Percentiles rank a stretch among this genome's conserved stretches.
phyloP scores from a whole-genome alignment of 2,888 invertebrate species.

The Sarcophaga variegata region DNA sequence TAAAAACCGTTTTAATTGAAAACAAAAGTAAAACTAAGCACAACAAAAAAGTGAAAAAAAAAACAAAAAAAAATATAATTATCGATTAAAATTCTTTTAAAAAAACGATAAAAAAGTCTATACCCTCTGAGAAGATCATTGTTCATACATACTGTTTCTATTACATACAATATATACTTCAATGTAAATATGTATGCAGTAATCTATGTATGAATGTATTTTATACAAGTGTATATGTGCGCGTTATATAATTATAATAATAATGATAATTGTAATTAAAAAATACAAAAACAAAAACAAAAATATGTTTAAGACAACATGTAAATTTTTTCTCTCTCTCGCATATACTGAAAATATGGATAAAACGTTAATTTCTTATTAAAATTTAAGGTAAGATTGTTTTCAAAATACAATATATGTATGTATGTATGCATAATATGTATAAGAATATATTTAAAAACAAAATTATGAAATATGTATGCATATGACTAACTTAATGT shows the following conservation, averaged over 20 bases:
- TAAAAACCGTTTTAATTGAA: no score
- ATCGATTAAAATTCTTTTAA: slow-evolving; percentile 30
- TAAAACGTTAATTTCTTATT: slow-evolving; percentile 1
- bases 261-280: not conserved
- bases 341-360: slow-evolving; percentile 39
- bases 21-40: no score
- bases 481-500: no score
- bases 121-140: not conserved
- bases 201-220: slow-evolving; percentile 11
- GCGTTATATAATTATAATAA: slow-evolving; percentile 36
- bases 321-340: slow-evolving; percentile 35
- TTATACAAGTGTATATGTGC: slow-evolving; percentile 9
- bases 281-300: not conserved
- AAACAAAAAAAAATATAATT: slow-evolving; percentile 12
- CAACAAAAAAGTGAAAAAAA: slow-evolving; percentile 2
- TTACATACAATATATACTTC: not conserved
- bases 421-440: no score
- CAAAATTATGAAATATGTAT: no score
- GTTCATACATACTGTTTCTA: not conserved
- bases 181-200: not conserved
- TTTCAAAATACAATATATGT: no score
- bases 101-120: not conserved
- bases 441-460: no score
- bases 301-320: slow-evolving; percentile 40
- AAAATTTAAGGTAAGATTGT: slow-evolving; percentile 51